These are phyloP conservation scores for Eilema caniola DNA, from an alignment of 2,888 invertebrate species.

Conservation along the genomic window DNA sequence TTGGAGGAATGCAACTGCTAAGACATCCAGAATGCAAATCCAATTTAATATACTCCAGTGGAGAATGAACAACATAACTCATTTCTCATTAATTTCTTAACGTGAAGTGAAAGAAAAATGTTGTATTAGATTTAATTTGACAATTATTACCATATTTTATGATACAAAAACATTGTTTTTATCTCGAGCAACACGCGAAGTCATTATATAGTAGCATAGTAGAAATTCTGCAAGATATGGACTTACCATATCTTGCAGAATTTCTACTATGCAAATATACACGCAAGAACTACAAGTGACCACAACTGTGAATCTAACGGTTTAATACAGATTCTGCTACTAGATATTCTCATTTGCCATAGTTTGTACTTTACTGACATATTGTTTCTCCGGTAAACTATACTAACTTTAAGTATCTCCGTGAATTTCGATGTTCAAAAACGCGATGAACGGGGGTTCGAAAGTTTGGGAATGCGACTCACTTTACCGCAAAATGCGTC, in stretches of 20 bases:
- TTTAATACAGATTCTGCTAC: conserved; percentile 18
- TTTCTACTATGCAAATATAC: conserved; percentile 46
- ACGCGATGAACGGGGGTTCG: no score
- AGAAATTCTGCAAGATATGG: no score
- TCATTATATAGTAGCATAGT: conserved; percentile 12
- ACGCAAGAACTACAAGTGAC: conserved; percentile 31
- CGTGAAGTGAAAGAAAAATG: not conserved
- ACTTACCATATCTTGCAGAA: conserved; percentile 26
- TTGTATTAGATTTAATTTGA: not conserved
- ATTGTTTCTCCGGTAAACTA: not conserved
- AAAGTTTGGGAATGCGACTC: no score
- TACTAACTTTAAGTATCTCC: not conserved
- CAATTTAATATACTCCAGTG: not conserved
- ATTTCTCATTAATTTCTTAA: not conserved
- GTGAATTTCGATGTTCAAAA: no score
- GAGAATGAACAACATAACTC: not conserved
- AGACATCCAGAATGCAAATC: no score
- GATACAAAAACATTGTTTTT: not conserved
- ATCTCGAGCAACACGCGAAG: not conserved
- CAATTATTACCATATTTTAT: not conserved
- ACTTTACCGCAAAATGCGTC: no score
- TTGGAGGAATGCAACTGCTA: no score
- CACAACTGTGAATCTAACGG: conserved; percentile 32
- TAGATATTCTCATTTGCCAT: conserved; percentile 23
- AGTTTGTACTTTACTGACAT: not conserved